Evolutionary conservation across 2,888 invertebrate genomes (phyloP).

Genomic region (Osmoderma eremita): DNA sequence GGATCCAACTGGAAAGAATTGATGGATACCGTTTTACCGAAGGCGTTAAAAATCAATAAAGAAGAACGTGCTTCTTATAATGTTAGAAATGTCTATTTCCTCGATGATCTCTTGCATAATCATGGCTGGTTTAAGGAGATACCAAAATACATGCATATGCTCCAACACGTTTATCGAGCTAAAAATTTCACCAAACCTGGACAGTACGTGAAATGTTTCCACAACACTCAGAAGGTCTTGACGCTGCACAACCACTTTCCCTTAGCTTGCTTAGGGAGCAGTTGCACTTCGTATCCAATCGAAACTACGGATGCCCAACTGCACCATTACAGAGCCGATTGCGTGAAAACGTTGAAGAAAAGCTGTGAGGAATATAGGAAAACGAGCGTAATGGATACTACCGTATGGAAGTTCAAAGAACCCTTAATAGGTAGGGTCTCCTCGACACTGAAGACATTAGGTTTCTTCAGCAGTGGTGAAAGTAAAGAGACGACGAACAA

Average conservation of each 20-base stretch:
- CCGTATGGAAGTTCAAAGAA: constrained; percentile 89
- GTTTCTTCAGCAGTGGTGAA: constrained; percentile 68
- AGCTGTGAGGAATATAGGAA: constrained; percentile 84
- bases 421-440: constrained; percentile 77
- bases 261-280: constrained; percentile 83
- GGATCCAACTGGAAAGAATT: constrained; percentile 79
- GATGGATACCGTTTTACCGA: constrained; percentile 74
- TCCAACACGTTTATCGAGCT: constrained; percentile 90
- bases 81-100: constrained; percentile 90
- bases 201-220: constrained; percentile 94
- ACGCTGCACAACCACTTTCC: constrained; percentile 94
- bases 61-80: constrained; percentile 83
- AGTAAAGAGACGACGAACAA: constrained; percentile 22
- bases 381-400: constrained; percentile 83
- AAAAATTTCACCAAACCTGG: constrained; percentile 93
- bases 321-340: constrained; percentile 94
- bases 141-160: constrained; percentile 90
- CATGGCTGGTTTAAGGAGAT: constrained; percentile 82
- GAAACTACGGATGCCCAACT: constrained; percentile 85
- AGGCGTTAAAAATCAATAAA: constrained; percentile 74
- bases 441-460: constrained; percentile 75
- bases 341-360: constrained; percentile 87
- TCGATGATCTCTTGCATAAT: constrained; percentile 82
- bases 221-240: constrained; percentile 88
- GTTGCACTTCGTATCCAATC: constrained; percentile 85